phyloP scores from a whole-genome alignment of 1,140 invertebrate genomes.

The Rhynchophorus ferrugineus region DNA sequence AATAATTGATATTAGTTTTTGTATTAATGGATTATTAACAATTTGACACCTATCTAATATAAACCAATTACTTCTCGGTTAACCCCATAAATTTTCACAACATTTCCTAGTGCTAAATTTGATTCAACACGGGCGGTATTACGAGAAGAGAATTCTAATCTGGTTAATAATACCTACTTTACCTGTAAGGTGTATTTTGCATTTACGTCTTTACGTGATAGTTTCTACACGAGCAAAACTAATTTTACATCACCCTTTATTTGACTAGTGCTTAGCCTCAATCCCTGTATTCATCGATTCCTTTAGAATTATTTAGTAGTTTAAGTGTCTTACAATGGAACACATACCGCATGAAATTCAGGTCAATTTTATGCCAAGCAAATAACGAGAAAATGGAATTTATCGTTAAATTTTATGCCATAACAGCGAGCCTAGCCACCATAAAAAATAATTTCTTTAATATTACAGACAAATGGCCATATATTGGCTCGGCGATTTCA shows the following conservation, averaged over 20 bases:
- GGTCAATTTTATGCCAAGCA: not conserved
- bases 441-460: not conserved
- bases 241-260: not conserved
- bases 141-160: not conserved
- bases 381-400: not conserved
- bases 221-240: not conserved
- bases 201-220: not conserved
- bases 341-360: not conserved
- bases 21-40: too few species aligned
- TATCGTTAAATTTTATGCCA: not conserved
- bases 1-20: too few species aligned
- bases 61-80: too few species aligned
- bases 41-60: too few species aligned
- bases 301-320: not conserved
- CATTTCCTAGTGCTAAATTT: not conserved
- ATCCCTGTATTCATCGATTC: not conserved
- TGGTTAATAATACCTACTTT: not conserved
- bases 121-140: not conserved
- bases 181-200: not conserved
- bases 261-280: not conserved
- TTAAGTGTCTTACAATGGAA: not conserved
- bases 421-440: not conserved
- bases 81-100: not conserved
- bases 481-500: too few species aligned
- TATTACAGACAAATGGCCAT: too few species aligned